Conservation (phyloP, 2,797 vertebrate species). For the Clarias platycephalus region DNA sequence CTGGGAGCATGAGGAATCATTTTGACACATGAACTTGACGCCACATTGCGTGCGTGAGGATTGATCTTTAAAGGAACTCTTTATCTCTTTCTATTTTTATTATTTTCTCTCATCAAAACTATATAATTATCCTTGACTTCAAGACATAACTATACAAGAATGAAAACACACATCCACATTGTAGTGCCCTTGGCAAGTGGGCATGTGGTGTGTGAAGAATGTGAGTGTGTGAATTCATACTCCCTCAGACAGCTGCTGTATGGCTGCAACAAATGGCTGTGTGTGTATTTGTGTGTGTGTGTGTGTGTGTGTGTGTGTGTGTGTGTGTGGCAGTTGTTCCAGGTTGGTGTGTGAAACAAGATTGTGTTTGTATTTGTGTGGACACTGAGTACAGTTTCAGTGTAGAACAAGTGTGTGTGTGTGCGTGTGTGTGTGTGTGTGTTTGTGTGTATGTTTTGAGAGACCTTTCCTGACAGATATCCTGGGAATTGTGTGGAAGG, state of each 20-base stretch:
- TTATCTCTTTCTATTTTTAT: background rate
- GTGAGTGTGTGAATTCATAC: constrained; percentile 45
- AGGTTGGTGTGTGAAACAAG: constrained; percentile 36
- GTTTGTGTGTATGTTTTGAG: constrained; percentile 46
- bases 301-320: constrained; percentile 26
- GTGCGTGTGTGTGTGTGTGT: constrained; percentile 41
- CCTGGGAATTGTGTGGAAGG: constrained; percentile 56
- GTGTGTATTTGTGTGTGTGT: constrained; percentile 15
- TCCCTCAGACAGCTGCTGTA: constrained; percentile 66
- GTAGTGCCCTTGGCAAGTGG: constrained; percentile 49
- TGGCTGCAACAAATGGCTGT: constrained; percentile 51
- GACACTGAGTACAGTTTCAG: constrained; percentile 29
- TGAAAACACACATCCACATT: background rate
- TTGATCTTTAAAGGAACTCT: background rate
- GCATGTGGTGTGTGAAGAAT: constrained; percentile 43
- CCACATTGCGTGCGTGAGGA: too few species aligned
- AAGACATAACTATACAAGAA: background rate
- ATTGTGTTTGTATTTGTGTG: constrained; percentile 29
- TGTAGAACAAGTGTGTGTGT: constrained; percentile 29
- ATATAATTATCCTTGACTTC: background rate
- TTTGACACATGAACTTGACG: too few species aligned
- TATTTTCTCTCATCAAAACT: background rate
- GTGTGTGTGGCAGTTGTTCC: constrained; percentile 1
- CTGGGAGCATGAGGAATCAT: too few species aligned
- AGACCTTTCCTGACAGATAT: constrained; percentile 55